phyloP scores from a whole-genome alignment of 2,888 invertebrate species.

The Oxyteleia sp. region DNA sequence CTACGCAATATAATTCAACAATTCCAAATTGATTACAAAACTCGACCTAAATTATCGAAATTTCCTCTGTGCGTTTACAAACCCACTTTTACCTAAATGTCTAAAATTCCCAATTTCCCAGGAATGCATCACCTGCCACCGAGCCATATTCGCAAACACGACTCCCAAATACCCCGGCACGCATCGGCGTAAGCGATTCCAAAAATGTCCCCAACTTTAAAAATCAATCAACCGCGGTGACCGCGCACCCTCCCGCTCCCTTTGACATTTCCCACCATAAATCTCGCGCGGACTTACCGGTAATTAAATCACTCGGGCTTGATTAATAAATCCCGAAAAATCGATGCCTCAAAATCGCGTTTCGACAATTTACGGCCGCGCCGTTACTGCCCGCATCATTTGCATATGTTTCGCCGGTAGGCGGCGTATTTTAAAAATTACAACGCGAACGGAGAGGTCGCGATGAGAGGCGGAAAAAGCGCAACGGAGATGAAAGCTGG shows the following conservation, averaged over 20 bases:
- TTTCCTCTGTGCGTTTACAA: too few species aligned
- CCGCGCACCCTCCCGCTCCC: too few species aligned
- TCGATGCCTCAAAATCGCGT: slow-evolving; percentile 22
- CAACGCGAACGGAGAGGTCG: slow-evolving; percentile 1
- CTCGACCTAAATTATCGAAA: too few species aligned
- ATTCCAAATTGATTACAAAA: too few species aligned
- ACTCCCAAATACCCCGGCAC: too few species aligned
- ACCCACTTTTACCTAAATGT: too few species aligned
- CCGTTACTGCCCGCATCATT: background rate
- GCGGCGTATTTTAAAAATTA: slow-evolving; percentile 25
- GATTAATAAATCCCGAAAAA: slow-evolving; percentile 33
- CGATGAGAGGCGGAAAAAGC: slow-evolving; percentile 10
- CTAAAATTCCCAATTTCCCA: too few species aligned
- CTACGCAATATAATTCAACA: too few species aligned
- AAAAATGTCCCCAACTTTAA: too few species aligned
- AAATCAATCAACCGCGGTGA: slow-evolving; percentile 30
- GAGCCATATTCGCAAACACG: too few species aligned
- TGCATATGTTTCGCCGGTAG: slow-evolving; percentile 33
- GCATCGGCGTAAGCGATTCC: too few species aligned
- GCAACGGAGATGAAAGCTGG: slow-evolving; percentile 9
- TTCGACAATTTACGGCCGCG: slow-evolving; percentile 20
- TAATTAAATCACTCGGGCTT: slow-evolving; percentile 20
- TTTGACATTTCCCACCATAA: slow-evolving; percentile 17
- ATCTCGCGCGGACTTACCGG: slow-evolving; percentile 16
- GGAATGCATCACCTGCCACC: too few species aligned